Evolutionary conservation across 92 coral and sea anemone species (phyloP), one percentile per base, ranked within the genome.

Genomic region (Pocillopora meandrina): DNA sequence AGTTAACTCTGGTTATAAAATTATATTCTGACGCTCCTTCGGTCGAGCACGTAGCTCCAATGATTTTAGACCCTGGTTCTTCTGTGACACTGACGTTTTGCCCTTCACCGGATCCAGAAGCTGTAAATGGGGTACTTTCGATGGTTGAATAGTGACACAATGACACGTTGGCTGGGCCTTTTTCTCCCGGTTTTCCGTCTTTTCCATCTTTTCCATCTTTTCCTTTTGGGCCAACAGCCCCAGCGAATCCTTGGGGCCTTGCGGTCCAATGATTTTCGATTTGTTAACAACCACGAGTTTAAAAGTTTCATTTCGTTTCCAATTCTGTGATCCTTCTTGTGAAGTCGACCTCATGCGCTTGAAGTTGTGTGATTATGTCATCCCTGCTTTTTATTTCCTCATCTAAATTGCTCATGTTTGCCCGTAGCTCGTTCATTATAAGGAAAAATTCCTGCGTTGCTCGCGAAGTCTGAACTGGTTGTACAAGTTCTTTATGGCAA

Each of bases 1-100:
- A 8, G 65, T 74, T 72, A 56, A 84, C 17, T 35, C n/a, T 21
- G 19, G 87, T 87, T 66, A 59, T 68, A n/a, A 93, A 79, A 75
- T 90, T 93, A 76, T 91, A 87, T 68, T 93, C 89, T 6, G 86
- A 81, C 59, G 93, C 91, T 19, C 93, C 93, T 2, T 72, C 71
- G 9, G 79, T 90, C 36, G 93, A 87, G 76, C 93, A 90, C 61
- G 82, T 66, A 57, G 80, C 93, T 26, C 87, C 77, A 36, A 90
- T 55, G 3, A 91, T 87, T 52, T 62, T 64, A 84, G 81, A 72
- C 9, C 93, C 93, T n/a, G 16, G 18, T 5, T 82, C 66, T 64
- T 88, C 92, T 17, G 66, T 17, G 10, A 81, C 87, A 31, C 71
- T 61, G 7, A 91, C 94, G 66, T 81, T 87, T 14, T 85, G 87